phyloP scores from a whole-genome alignment of 92 coral and sea anemone genomes.

The Porites lobata region DNA sequence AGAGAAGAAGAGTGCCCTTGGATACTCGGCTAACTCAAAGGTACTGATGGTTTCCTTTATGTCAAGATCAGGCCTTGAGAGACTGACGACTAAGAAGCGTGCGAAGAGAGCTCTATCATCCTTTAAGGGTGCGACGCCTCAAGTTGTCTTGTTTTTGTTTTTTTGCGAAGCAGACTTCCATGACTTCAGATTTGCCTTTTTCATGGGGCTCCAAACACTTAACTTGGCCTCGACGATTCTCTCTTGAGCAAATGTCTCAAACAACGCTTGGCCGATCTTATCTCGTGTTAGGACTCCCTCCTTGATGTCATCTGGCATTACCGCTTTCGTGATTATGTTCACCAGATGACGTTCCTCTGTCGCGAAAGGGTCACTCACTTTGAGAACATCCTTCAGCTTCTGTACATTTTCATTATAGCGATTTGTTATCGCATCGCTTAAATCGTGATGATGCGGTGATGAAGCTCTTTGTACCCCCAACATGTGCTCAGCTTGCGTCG shows the following conservation, averaged over 20 bases:
- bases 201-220: slow-evolving; percentile 54
- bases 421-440: too few relatives aligned
- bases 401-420: too few relatives aligned
- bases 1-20: slow-evolving; percentile 55
- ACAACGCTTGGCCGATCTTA: slow-evolving; percentile 50
- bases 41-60: slow-evolving; percentile 63
- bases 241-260: slow-evolving; percentile 53
- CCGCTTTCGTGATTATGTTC: slow-evolving; percentile 66
- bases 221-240: slow-evolving; percentile 17
- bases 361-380: too few relatives aligned
- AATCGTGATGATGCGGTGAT: neutral
- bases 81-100: slow-evolving; percentile 65
- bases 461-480: slow-evolving; percentile 17
- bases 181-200: slow-evolving; percentile 39
- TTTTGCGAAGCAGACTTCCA: slow-evolving; percentile 44
- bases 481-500: neutral
- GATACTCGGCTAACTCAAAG: slow-evolving; percentile 35
- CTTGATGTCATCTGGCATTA: slow-evolving; percentile 30
- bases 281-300: slow-evolving; percentile 43
- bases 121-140: too few relatives aligned
- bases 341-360: neutral
- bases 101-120: slow-evolving; percentile 64
- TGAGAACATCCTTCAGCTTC: too few relatives aligned
- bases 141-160: too few relatives aligned
- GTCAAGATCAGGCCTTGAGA: slow-evolving; percentile 63